Conservation (phyloP, 2,113 vertebrate genomes). For the Gavia stellata region DNA sequence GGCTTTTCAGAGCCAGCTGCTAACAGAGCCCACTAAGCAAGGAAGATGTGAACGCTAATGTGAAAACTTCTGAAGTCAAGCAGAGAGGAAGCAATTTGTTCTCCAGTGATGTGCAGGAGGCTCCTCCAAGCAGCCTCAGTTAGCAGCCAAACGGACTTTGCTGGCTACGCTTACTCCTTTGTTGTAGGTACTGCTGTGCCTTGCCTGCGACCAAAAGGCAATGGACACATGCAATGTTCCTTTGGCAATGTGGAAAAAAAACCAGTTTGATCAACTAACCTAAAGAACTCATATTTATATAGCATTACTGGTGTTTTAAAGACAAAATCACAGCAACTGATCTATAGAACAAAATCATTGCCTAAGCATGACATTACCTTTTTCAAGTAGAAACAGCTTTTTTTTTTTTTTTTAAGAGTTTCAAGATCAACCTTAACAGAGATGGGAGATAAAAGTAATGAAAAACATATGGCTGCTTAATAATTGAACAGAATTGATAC, state of each 20-base stretch:
- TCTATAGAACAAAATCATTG: background rate
- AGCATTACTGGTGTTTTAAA: background rate
- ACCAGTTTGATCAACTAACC: background rate
- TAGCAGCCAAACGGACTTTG: background rate
- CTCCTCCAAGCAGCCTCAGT: background rate
- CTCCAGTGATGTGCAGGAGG: background rate
- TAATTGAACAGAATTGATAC: background rate
- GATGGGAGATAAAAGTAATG: background rate
- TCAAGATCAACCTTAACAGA: background rate
- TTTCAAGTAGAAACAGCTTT: background rate
- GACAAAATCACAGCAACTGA: background rate
- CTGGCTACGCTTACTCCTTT: background rate
- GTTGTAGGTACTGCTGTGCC: background rate
- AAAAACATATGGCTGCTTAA: background rate
- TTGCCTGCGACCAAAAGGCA: background rate
- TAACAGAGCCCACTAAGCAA: background rate
- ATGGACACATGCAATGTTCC: background rate
- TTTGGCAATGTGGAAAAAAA: background rate
- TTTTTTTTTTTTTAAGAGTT: background rate
- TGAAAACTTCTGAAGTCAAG: background rate
- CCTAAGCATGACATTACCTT: background rate
- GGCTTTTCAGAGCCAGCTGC: background rate
- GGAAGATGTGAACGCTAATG: background rate
- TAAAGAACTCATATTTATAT: background rate
- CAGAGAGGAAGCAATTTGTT: background rate